phyloP scores from a whole-genome alignment of 2,888 invertebrate genomes.

The Agrotis ipsilon region DNA sequence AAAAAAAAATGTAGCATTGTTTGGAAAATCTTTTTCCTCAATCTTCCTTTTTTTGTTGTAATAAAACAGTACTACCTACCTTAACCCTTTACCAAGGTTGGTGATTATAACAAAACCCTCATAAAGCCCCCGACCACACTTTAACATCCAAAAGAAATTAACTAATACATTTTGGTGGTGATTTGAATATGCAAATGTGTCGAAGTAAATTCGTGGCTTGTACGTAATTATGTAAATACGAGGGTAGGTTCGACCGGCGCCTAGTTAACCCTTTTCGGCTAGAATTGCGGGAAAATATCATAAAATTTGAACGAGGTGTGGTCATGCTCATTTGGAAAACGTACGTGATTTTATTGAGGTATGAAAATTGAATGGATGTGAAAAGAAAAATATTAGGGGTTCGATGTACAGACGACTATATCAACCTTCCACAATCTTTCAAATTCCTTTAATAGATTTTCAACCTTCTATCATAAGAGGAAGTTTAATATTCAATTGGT shows the following conservation, averaged over 20 bases:
- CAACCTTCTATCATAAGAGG: too few relatives aligned
- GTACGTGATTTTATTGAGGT: background rate
- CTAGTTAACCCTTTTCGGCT: constrained; percentile 52
- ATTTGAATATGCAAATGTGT: constrained; percentile 62
- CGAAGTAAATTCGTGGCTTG: constrained; percentile 54
- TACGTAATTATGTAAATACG: constrained; percentile 60
- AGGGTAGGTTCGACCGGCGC: constrained; percentile 34
- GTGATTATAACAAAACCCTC: constrained; percentile 1
- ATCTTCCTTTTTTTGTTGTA: too few relatives aligned
- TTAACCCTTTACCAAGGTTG: background rate
- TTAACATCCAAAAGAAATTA: constrained; percentile 46
- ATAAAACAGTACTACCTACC: background rate
- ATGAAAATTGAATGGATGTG: background rate
- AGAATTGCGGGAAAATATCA: constrained; percentile 18
- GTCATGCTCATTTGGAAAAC: constrained; percentile 14
- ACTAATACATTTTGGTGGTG: constrained; percentile 50
- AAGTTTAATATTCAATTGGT: too few relatives aligned
- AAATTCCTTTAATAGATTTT: too few relatives aligned
- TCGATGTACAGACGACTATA: background rate
- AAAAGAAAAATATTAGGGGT: background rate
- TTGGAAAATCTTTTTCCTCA: too few relatives aligned
- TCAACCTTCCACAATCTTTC: too few relatives aligned
- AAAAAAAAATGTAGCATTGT: too few relatives aligned
- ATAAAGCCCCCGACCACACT: constrained; percentile 5
- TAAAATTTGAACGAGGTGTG: constrained; percentile 25